These are phyloP conservation scores for Scaptomyza tumidula DNA, from an alignment of 2,888 invertebrate genomes.

Conservation along the genomic window DNA sequence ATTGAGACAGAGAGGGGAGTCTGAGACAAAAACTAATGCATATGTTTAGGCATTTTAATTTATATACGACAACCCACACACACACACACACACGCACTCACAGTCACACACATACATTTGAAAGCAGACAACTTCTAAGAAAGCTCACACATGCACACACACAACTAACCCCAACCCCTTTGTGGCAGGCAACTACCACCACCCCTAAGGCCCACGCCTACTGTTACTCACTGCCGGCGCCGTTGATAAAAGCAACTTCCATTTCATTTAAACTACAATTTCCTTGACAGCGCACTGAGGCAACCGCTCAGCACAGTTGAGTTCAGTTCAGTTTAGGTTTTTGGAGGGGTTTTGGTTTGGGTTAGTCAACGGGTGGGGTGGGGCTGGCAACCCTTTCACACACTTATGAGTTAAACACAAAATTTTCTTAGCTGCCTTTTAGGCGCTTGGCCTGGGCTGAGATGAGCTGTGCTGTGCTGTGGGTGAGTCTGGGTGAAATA, in stretches of 20 bases:
- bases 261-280: slow-evolving; percentile 82
- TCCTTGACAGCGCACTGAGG: slow-evolving; percentile 78
- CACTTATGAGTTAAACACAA: slow-evolving; percentile 81
- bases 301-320: slow-evolving; percentile 48
- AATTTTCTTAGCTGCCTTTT: slow-evolving; percentile 82
- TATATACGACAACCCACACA: slow-evolving; percentile 74
- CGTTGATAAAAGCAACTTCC: slow-evolving; percentile 82
- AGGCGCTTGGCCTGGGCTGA: slow-evolving; percentile 67
- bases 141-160: slow-evolving; percentile 62
- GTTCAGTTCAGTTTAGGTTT: slow-evolving; percentile 4
- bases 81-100: slow-evolving; percentile 35
- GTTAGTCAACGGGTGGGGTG: slow-evolving; percentile 2
- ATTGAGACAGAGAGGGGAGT: slow-evolving; percentile 10
- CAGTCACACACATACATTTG: slow-evolving; percentile 17
- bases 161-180: slow-evolving; percentile 47
- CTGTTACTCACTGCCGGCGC: slow-evolving; percentile 45
- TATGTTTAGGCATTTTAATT: slow-evolving; percentile 82
- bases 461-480: slow-evolving; percentile 30
- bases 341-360: background rate
- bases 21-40: slow-evolving; percentile 81
- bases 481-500: slow-evolving; percentile 77
- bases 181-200: slow-evolving; percentile 10
- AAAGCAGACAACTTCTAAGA: slow-evolving; percentile 69
- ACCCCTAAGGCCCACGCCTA: slow-evolving; percentile 12
- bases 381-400: slow-evolving; percentile 77